A percentile compares a stretch with the other conserved stretches of the same genome.
phyloP scores from a whole-genome alignment of 2,888 invertebrate genomes.

The Polylopha cassiicola region DNA sequence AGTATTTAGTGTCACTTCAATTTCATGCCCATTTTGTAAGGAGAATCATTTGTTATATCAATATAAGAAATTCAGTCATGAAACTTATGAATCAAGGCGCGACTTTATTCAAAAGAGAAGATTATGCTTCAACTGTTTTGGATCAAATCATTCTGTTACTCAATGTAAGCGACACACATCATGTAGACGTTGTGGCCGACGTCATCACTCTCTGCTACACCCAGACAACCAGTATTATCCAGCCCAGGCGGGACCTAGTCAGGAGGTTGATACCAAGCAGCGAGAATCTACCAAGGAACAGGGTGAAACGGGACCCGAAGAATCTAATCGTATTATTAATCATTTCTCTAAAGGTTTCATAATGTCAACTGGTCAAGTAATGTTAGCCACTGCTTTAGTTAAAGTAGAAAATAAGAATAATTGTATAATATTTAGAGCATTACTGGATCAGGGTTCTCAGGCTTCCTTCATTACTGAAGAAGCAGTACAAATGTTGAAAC shows the following conservation, averaged over 20 bases:
- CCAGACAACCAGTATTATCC: conserved; percentile 11
- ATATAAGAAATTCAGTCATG: conserved; percentile 23
- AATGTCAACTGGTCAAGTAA: conserved; percentile 13
- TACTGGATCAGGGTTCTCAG: conserved; percentile 24
- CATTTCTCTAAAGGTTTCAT: conserved; percentile 21
- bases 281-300: background rate
- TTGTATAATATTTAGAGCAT: conserved; percentile 14
- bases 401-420: conserved; percentile 13
- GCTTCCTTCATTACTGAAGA: conserved; percentile 19
- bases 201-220: conserved; percentile 25
- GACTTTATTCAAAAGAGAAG: conserved; percentile 20
- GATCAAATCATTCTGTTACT: conserved; percentile 18
- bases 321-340: conserved; percentile 9
- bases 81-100: conserved; percentile 11
- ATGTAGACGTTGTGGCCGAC: conserved; percentile 22
- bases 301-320: conserved; percentile 13
- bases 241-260: conserved; percentile 1
- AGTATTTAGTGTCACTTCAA: conserved; percentile 2
- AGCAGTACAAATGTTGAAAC: conserved; percentile 20
- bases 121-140: conserved; percentile 25
- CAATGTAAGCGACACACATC: conserved; percentile 18
- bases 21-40: conserved; percentile 14
- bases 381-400: conserved; percentile 25
- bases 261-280: background rate
- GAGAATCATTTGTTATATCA: conserved; percentile 21